Percentiles rank a stretch among this genome's conserved stretches.
These are phyloP conservation scores for Coilia nasus DNA, from an alignment of 2,797 vertebrate genomes.

Conservation along the genomic window DNA sequence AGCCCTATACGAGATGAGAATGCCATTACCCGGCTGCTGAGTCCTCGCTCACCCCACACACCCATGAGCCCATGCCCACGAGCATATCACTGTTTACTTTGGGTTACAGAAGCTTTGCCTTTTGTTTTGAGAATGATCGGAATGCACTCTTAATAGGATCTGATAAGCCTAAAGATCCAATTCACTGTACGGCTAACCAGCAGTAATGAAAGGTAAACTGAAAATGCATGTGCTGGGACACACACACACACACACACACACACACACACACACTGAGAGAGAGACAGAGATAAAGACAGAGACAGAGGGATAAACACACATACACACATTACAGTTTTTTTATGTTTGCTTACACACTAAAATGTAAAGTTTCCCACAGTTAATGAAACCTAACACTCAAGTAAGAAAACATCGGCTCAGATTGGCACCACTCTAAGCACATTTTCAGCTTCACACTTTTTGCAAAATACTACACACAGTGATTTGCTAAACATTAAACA, in stretches of 20 bases:
- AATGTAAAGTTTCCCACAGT: no score
- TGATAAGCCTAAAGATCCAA: slow-evolving; percentile 23
- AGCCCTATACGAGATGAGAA: slow-evolving; percentile 61
- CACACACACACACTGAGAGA: not conserved
- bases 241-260: not conserved
- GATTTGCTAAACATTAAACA: no score
- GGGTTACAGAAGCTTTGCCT: slow-evolving; percentile 49
- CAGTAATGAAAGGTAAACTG: not conserved
- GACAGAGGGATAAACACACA: not conserved
- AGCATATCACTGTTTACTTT: slow-evolving; percentile 62
- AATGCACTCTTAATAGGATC: slow-evolving; percentile 23
- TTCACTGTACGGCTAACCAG: not conserved
- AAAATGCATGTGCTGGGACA: not conserved
- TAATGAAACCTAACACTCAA: no score
- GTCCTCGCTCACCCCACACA: slow-evolving; percentile 47
- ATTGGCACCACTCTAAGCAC: no score
- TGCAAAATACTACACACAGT: no score
- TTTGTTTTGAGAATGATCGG: slow-evolving; percentile 47
- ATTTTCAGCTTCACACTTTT: no score
- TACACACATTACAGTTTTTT: no score
- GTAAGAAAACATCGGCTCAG: no score
- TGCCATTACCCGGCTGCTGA: slow-evolving; percentile 58
- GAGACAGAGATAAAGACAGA: no score
- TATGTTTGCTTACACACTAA: no score
- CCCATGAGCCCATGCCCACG: slow-evolving; percentile 43